Evolutionary conservation across 2,888 invertebrate species (phyloP).

Genomic region (Eustalomyia histrio): DNA sequence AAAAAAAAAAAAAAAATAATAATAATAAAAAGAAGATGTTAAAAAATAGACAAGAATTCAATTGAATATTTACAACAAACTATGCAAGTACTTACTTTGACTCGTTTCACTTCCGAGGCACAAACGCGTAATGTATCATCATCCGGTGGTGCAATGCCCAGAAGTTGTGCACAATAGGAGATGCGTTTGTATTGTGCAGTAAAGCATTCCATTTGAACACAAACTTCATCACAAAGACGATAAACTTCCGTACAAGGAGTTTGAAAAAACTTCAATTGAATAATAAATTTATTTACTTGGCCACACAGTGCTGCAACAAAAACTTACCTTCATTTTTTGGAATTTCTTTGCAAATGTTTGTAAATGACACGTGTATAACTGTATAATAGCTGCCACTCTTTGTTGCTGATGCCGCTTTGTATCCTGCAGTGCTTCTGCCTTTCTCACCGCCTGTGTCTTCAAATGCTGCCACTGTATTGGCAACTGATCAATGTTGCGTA

Average conservation of each 20-base stretch:
- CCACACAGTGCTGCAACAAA: too few species aligned
- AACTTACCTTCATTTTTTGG: constrained; percentile 78
- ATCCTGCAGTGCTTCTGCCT: constrained; percentile 92
- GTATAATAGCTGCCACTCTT: constrained; percentile 89
- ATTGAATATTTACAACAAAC: background rate
- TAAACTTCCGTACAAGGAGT: constrained; percentile 86
- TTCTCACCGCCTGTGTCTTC: constrained; percentile 89
- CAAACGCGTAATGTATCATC: constrained; percentile 88
- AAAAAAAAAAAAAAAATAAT: background rate
- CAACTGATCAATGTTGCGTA: constrained; percentile 89
- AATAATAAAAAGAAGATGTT: too few species aligned
- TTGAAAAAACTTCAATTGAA: constrained; percentile 81
- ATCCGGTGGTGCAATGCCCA: constrained; percentile 92
- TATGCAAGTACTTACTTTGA: constrained; percentile 82
- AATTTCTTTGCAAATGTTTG: constrained; percentile 88
- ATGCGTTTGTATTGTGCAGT: constrained; percentile 86
- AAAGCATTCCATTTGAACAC: constrained; percentile 83
- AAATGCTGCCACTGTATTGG: constrained; percentile 93
- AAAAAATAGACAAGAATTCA: constrained; percentile 18
- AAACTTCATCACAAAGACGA: constrained; percentile 84
- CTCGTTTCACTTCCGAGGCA: constrained; percentile 87
- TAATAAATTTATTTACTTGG: constrained; percentile 6
- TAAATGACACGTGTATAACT: constrained; percentile 89
- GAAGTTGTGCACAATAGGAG: constrained; percentile 87
- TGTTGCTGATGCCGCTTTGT: constrained; percentile 92